Base-by-base conservation (phyloP, 2,113 vertebrate species). In the Capreolus pygargus region DNA sequence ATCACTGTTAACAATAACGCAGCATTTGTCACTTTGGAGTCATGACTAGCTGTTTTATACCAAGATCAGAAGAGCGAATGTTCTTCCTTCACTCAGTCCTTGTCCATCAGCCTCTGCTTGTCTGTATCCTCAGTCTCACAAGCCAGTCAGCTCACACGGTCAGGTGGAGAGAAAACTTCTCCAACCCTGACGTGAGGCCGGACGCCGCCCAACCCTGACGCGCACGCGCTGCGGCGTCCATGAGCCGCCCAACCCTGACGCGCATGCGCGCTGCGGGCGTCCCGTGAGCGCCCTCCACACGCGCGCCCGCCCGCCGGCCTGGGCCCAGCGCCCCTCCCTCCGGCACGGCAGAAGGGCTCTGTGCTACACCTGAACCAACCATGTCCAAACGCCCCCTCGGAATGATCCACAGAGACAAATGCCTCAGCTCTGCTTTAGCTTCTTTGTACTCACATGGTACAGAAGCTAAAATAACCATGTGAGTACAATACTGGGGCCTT, bases 201-300 rank as follows among this genome's bases (percentile, higher is more conserved):
- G 36, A 58, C 2, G 10, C 10, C 11, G 47, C 27, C 67, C 84
- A 23, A 17, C 43, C 86, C 50, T 43, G 36, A 78, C 39, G 16
- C 9, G 60, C 61, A 30, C 2, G 14, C 43, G 28, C 39, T 14
- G 23, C 9, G 43, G 54, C 43, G 43, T 43, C 43, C 47, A 12
- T 2, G 47, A 47, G 9, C 10, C 8, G 47, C 27, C 67, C 84
- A 23, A 17, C 43, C 82, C 55, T 43, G n/a, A 83, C 39, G 15
- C 8, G 60, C 61, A 30, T 1, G 17, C 43, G 5, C 0, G 28
- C 36, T 17, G 23, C 9, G 43, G 54, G 10, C 2, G 0, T 1
- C 47, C 74, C 17, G 54, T 7, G 55, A 1, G 23, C 23, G 57
- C 9, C 57, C 57, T 47, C 47, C 47, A 13, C 47, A 12, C 0